These are phyloP conservation scores for Scaptomyza cyrtandrae DNA, from an alignment of 2,888 invertebrate genomes.

Conservation along the genomic window DNA sequence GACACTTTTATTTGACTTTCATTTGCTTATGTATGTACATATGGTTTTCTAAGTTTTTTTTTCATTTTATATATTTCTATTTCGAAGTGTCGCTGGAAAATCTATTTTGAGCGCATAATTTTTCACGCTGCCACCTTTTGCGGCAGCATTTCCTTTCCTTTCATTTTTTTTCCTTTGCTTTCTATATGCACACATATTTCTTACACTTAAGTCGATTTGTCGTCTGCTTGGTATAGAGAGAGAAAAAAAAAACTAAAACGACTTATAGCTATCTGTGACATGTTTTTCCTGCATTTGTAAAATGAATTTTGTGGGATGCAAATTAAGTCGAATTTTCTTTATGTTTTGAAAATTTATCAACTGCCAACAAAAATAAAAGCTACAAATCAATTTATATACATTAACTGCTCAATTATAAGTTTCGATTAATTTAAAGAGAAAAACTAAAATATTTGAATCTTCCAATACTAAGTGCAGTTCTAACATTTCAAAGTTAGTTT, in stretches of 20 bases:
- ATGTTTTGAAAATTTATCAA: background rate
- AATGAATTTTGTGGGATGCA: slow-evolving; percentile 18
- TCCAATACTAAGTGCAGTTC: too few species aligned
- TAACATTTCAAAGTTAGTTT: too few species aligned
- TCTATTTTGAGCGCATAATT: slow-evolving; percentile 76
- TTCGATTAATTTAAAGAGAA: too few species aligned
- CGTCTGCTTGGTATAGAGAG: slow-evolving; percentile 36
- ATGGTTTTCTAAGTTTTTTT: background rate
- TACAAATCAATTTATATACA: too few species aligned
- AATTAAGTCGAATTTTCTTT: slow-evolving; percentile 16
- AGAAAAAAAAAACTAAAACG: slow-evolving; percentile 24
- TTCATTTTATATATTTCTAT: slow-evolving; percentile 9
- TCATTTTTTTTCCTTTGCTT: background rate
- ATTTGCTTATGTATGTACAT: background rate
- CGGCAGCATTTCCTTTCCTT: slow-evolving; percentile 28
- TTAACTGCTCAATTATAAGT: too few species aligned
- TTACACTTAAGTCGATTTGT: slow-evolving; percentile 65
- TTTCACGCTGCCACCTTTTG: slow-evolving; percentile 70
- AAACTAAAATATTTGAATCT: too few species aligned
- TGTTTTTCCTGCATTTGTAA: slow-evolving; percentile 14
- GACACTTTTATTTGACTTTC: slow-evolving; percentile 11
- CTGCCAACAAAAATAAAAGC: too few species aligned
- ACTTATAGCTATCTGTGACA: slow-evolving; percentile 16
- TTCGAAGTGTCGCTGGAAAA: slow-evolving; percentile 61
- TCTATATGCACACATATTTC: slow-evolving; percentile 52